These are phyloP conservation scores for Patella caerulea DNA, from an alignment of 2,888 invertebrate genomes.

Conservation along the genomic window DNA sequence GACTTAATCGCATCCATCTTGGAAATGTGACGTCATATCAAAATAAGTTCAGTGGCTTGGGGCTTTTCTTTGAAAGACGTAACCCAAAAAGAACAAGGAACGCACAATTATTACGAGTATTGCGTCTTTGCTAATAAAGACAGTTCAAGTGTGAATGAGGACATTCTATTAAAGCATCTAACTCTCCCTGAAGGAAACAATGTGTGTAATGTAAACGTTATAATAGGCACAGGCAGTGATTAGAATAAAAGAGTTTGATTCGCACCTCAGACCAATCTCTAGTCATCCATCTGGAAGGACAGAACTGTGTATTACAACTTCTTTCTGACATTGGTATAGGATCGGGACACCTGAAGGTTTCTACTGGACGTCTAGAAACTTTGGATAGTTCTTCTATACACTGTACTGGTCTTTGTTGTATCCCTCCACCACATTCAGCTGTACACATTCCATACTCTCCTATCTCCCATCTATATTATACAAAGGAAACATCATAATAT, in stretches of 20 bases:
- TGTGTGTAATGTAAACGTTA: too few relatives aligned
- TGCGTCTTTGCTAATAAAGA: too few relatives aligned
- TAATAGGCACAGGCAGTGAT: too few relatives aligned
- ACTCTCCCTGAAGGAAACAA: too few relatives aligned
- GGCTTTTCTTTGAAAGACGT: neutral
- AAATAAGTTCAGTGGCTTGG: neutral
- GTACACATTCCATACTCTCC: slow-evolving; percentile 91
- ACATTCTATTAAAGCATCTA: too few relatives aligned
- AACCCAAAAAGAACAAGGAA: too few relatives aligned
- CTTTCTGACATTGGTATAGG: slow-evolving; percentile 89
- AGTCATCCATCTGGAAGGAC: slow-evolving; percentile 90
- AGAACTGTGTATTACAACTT: slow-evolving; percentile 90
- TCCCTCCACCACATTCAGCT: slow-evolving; percentile 88
- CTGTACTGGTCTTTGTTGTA: slow-evolving; percentile 83
- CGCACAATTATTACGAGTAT: too few relatives aligned
- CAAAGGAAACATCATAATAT: neutral
- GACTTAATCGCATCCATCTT: too few relatives aligned
- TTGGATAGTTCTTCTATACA: slow-evolving; percentile 80
- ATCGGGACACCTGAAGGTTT: slow-evolving; percentile 89
- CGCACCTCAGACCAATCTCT: slow-evolving; percentile 89
- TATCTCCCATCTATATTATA: slow-evolving; percentile 82
- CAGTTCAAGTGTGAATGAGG: too few relatives aligned
- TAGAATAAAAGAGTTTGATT: too few relatives aligned
- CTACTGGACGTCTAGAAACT: slow-evolving; percentile 27
- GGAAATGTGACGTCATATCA: neutral